Evolutionary conservation across 2,888 invertebrate genomes (phyloP), one percentile per base, ranked within the genome.

Genomic region (Drosophila mettleri): DNA sequence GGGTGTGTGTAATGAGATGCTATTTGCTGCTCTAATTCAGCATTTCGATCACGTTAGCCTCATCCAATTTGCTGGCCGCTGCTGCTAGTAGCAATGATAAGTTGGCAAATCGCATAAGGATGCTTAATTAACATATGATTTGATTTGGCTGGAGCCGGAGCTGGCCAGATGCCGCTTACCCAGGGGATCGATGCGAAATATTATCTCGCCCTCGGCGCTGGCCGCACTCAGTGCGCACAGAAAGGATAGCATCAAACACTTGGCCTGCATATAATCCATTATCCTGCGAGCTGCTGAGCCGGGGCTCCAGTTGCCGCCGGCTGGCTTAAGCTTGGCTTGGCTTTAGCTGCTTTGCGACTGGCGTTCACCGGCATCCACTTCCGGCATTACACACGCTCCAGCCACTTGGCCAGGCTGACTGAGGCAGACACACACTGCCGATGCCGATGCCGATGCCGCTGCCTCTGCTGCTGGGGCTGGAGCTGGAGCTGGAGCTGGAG

Each of bases 121-220:
- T 24, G 14, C 18, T 36, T 65, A 78, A 79, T 75, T 53, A 69
- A 51, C 52, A 60, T 60, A 49, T 48, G 43, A 41, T 41, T 51
- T 41, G 31, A 38, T 38, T 67, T 34, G 67, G 12, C 14, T 29
- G 31, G 34, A 31, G 5, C 22, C n/a, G 22, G n/a, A 10, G 9
- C 31, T 31, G 33, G 18, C 22, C 43, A n/a, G 48, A 24, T 54
- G 24, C n/a, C 48, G 71, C 87, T 91, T 92, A 92, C 92, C 92
- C 86, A 92, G 54, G 49, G 92, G 92, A 91, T 92, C 92, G 69
- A 92, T 90, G 66, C 92, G 92, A 72, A 91, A 89, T 60, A 92
- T 91, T 58, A 91, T 78, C 87, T 92, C 92, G 65, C 87, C 89
- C 72, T 86, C 77, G 62, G 84, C 89, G 60, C 75, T 73, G 57